These are phyloP conservation scores for Halcyon senegalensis DNA, from an alignment of 2,113 vertebrate genomes.

Conservation along the genomic window DNA sequence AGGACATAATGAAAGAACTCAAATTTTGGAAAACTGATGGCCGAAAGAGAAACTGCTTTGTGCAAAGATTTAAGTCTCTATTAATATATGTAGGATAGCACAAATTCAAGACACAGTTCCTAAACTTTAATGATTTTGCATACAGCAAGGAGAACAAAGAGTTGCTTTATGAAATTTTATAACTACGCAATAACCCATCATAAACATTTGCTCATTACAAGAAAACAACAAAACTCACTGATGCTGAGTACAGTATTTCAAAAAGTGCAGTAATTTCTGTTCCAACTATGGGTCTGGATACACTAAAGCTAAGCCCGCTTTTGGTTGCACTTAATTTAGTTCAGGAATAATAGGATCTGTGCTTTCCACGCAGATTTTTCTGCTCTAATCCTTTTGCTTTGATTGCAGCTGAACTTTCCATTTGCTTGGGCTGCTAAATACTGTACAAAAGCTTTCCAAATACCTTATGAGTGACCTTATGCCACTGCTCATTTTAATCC, in stretches of 20 bases:
- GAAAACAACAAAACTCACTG: background rate
- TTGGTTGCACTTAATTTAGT: slow-evolving; percentile 38
- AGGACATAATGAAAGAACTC: background rate
- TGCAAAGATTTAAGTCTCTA: background rate
- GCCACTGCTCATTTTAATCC: slow-evolving; percentile 45
- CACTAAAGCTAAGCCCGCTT: background rate
- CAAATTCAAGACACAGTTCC: background rate
- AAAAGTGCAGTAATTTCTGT: background rate
- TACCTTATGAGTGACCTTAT: slow-evolving; percentile 40
- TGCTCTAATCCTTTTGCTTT: slow-evolving; percentile 41
- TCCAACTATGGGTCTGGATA: background rate
- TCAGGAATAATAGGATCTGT: slow-evolving; percentile 43
- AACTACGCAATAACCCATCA: background rate
- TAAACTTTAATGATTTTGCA: background rate
- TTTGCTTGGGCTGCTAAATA: slow-evolving; percentile 22
- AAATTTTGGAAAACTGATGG: background rate
- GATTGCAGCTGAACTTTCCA: slow-evolving; percentile 44
- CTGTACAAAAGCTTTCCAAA: slow-evolving; percentile 45
- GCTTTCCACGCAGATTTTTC: slow-evolving; percentile 41
- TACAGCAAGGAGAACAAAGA: background rate
- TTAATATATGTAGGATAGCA: background rate
- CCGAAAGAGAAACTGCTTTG: background rate
- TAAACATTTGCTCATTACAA: background rate
- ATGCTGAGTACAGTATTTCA: background rate
- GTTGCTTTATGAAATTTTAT: background rate